A percentile compares a stretch with the other conserved stretches of the same genome.
Evolutionary conservation across 2,888 invertebrate species (phyloP).

Genomic region (Heliconius ethilla): DNA sequence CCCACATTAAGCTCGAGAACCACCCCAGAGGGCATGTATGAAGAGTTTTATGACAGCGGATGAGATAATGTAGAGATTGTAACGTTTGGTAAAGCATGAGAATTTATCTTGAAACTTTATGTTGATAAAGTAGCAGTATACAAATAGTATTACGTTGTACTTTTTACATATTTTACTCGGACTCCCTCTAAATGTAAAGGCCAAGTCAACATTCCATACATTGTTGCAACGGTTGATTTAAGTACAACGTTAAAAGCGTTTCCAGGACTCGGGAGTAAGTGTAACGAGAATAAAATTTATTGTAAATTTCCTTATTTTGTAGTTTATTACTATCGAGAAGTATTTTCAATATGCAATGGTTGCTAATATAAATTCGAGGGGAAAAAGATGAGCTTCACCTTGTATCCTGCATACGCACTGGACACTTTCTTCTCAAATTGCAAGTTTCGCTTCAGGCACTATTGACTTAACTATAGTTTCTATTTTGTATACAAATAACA

Average conservation of each 20-base stretch:
- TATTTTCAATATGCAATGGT: background rate
- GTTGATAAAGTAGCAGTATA: background rate
- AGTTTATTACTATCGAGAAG: background rate
- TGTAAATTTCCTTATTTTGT: conserved; percentile 9
- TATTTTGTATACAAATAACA: too few relatives aligned
- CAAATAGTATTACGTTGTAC: background rate
- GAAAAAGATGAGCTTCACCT: background rate
- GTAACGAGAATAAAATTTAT: conserved; percentile 3
- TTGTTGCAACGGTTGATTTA: conserved; percentile 10
- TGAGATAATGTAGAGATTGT: too few relatives aligned
- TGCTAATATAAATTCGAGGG: background rate
- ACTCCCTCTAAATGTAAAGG: background rate
- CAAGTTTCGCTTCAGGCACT: too few relatives aligned
- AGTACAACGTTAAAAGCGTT: conserved; percentile 11
- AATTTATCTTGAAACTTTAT: too few relatives aligned
- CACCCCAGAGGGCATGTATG: too few relatives aligned
- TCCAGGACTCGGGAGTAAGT: background rate
- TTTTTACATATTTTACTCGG: background rate
- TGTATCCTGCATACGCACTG: too few relatives aligned
- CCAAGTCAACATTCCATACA: background rate
- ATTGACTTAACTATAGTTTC: too few relatives aligned
- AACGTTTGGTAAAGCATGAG: too few relatives aligned
- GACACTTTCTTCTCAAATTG: too few relatives aligned
- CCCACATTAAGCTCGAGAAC: too few relatives aligned
- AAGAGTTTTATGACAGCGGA: too few relatives aligned